phyloP scores from a whole-genome alignment of 2,888 invertebrate genomes.

The Timema cristinae region DNA sequence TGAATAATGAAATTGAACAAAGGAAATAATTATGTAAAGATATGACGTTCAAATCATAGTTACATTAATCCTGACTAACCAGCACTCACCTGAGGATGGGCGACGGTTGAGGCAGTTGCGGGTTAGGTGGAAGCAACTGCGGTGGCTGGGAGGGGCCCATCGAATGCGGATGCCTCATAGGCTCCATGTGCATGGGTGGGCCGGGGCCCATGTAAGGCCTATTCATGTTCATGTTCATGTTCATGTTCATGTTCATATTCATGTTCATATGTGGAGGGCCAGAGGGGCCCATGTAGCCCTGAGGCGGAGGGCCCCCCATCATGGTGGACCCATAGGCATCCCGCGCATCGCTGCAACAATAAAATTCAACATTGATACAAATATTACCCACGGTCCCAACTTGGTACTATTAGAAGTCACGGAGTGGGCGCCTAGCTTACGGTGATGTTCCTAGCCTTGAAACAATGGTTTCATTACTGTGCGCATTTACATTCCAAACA shows the following conservation, averaged over 20 bases:
- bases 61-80: not conserved
- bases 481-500: no score
- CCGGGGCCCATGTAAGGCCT: slow-evolving; percentile 11
- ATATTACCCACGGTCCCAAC: no score
- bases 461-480: no score
- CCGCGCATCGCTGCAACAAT: not conserved
- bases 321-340: slow-evolving; percentile 36
- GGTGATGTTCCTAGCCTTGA: no score
- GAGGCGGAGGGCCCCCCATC: slow-evolving; percentile 34
- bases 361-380: no score
- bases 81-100: slow-evolving; percentile 21
- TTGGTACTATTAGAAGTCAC: no score
- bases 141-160: slow-evolving; percentile 37
- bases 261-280: slow-evolving; percentile 20
- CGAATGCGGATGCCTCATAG: slow-evolving; percentile 33
- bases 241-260: slow-evolving; percentile 9
- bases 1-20: no score
- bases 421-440: no score
- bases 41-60: no score
- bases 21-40: no score
- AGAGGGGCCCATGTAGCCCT: slow-evolving; percentile 26
- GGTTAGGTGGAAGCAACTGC: slow-evolving; percentile 4
- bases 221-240: slow-evolving; percentile 13
- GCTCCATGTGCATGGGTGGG: slow-evolving; percentile 24
- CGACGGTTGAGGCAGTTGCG: slow-evolving; percentile 14